Evolutionary conservation across 37 sponge, comb jelly and placozoan genomes (phyloP).

Genomic region (Ianthella basta): DNA sequence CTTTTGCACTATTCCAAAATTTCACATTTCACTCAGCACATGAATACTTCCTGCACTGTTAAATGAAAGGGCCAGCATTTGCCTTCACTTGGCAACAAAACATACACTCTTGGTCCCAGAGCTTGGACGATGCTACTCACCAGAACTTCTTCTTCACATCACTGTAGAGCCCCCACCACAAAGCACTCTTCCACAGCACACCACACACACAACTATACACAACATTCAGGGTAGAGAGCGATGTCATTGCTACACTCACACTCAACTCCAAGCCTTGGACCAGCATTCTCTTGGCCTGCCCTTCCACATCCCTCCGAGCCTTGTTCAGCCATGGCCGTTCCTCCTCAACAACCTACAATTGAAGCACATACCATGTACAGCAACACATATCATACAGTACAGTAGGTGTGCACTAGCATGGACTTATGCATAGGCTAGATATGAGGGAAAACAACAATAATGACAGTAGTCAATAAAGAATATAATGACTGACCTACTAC

Average conservation of each 20-base stretch:
- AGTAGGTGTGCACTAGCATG: neutral
- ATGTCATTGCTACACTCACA: conserved; percentile 49
- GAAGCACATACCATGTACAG: conserved; percentile 3
- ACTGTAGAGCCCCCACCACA: too few relatives aligned
- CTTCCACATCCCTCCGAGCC: conserved; percentile 85
- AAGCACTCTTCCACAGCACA: neutral
- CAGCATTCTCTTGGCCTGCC: conserved; percentile 88
- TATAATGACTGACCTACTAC: too few relatives aligned
- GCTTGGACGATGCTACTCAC: too few relatives aligned
- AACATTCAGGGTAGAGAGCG: neutral
- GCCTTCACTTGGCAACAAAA: too few relatives aligned
- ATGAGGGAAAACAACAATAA: neutral
- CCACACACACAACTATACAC: neutral
- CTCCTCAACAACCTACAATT: conserved; percentile 74
- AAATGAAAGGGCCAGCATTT: too few relatives aligned
- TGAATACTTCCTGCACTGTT: too few relatives aligned
- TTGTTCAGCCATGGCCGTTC: conserved; percentile 82
- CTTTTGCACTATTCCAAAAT: too few relatives aligned
- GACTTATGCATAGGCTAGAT: neutral
- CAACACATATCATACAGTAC: neutral
- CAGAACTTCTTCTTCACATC: too few relatives aligned
- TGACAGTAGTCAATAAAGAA: neutral
- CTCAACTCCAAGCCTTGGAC: conserved; percentile 83
- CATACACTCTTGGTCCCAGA: too few relatives aligned
- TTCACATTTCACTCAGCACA: too few relatives aligned